Percentiles rank a stretch among this genome's conserved stretches.
Evolutionary conservation across 2,888 invertebrate species (phyloP).

Genomic region (Thymelicus acteon): DNA sequence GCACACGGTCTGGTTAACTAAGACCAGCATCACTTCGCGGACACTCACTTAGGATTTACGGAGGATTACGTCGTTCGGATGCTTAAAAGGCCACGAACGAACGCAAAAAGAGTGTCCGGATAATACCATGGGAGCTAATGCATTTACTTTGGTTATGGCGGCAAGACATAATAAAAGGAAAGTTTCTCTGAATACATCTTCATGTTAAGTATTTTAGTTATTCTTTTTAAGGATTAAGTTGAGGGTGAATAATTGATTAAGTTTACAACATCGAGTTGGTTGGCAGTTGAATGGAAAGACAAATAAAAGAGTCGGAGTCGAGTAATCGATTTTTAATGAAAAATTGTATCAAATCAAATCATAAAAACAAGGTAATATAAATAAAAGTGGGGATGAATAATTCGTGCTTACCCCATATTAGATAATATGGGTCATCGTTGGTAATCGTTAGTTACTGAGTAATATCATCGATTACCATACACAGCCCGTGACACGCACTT

Average conservation of each 20-base stretch:
- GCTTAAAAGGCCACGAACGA: constrained; percentile 41
- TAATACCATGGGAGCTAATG: constrained; percentile 27
- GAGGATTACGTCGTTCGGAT: constrained; percentile 42
- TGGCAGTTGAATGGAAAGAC: neutral
- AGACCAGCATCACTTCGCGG: constrained; percentile 30
- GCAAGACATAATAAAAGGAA: constrained; percentile 31
- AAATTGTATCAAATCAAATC: no score
- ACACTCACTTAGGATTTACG: constrained; percentile 43
- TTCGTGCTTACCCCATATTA: no score
- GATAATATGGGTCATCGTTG: no score
- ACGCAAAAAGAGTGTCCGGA: constrained; percentile 36
- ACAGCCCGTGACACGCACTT: no score
- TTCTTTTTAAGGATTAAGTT: neutral
- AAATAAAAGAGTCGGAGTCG: no score
- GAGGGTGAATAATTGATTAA: neutral
- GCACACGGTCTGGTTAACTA: neutral
- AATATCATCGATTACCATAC: no score
- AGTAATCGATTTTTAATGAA: no score
- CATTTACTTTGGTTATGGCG: constrained; percentile 28
- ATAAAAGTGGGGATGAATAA: no score
- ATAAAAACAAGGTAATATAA: no score
- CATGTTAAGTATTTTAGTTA: neutral
- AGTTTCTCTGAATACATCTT: constrained; percentile 17
- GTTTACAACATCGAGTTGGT: neutral
- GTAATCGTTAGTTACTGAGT: no score